Conservation (phyloP, 2,113 vertebrate species). For the Mobula hypostoma region DNA sequence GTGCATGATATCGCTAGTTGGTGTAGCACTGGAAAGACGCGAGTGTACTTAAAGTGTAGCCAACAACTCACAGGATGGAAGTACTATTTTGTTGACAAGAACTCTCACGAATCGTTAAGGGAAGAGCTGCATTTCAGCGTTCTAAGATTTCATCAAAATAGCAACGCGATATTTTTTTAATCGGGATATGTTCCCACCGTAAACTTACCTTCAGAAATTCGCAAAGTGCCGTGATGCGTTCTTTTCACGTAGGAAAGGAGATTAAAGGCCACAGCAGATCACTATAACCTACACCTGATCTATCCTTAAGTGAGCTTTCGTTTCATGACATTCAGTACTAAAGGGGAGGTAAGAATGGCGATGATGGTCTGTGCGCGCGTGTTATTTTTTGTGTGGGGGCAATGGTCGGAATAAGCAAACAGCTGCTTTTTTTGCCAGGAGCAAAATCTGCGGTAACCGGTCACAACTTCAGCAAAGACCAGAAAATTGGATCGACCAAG, state of each 20-base stretch:
- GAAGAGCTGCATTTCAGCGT: not conserved
- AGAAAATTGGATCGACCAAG: slow-evolving; percentile 3
- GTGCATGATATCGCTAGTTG: not conserved
- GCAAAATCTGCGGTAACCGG: slow-evolving; percentile 21
- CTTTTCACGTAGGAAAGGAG: not conserved
- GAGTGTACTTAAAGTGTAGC: not conserved
- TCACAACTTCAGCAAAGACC: slow-evolving; percentile 31
- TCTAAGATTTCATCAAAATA: not conserved
- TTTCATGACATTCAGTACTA: not conserved
- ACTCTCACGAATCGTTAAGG: not conserved
- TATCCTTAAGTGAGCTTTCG: not conserved
- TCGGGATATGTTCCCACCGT: not conserved
- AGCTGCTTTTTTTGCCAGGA: slow-evolving; percentile 17
- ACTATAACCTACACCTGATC: not conserved
- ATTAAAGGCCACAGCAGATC: not conserved
- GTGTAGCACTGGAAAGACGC: not conserved
- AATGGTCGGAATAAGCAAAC: not conserved
- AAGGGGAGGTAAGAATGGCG: not conserved
- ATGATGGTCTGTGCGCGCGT: not conserved
- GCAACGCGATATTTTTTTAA: not conserved
- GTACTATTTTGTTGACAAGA: not conserved
- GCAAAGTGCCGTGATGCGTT: not conserved
- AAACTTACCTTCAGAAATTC: not conserved
- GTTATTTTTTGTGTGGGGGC: not conserved
- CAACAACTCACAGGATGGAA: not conserved